Percentiles rank a stretch among this genome's conserved stretches.
Evolutionary conservation across 2,113 vertebrate species (phyloP).

Genomic region (Myotis davidii): DNA sequence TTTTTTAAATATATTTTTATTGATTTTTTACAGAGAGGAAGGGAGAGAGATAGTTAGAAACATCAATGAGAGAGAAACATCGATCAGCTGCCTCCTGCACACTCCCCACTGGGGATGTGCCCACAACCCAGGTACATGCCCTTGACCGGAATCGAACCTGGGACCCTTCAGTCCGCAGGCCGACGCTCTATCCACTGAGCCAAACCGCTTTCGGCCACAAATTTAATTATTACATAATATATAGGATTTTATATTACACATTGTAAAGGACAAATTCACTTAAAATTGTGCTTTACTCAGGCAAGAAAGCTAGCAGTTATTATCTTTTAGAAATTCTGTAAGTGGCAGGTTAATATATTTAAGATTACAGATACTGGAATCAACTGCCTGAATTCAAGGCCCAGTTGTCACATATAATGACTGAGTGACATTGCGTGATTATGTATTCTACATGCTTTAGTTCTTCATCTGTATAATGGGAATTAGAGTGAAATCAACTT

Average conservation of each 20-base stretch:
- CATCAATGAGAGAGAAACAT: no score
- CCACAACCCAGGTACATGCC: no score
- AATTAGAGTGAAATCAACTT: neutral
- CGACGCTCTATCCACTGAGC: no score
- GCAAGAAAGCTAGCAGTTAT: neutral
- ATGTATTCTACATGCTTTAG: neutral
- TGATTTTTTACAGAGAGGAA: no score
- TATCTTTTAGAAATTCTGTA: neutral
- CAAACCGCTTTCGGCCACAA: no score
- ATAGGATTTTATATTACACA: neutral
- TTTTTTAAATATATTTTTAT: no score
- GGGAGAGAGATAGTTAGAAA: no score
- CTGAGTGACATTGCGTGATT: neutral
- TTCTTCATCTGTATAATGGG: constrained; percentile 20
- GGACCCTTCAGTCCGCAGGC: no score
- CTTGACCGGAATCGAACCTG: no score
- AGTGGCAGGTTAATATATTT: neutral
- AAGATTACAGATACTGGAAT: neutral
- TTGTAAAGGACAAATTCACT: neutral
- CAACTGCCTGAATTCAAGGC: neutral
- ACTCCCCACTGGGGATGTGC: no score
- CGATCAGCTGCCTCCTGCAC: no score
- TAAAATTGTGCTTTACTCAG: neutral
- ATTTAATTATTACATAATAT: neutral
- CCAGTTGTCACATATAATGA: neutral